phyloP scores from a whole-genome alignment of 1,140 invertebrate species.

The Apis cerana region DNA sequence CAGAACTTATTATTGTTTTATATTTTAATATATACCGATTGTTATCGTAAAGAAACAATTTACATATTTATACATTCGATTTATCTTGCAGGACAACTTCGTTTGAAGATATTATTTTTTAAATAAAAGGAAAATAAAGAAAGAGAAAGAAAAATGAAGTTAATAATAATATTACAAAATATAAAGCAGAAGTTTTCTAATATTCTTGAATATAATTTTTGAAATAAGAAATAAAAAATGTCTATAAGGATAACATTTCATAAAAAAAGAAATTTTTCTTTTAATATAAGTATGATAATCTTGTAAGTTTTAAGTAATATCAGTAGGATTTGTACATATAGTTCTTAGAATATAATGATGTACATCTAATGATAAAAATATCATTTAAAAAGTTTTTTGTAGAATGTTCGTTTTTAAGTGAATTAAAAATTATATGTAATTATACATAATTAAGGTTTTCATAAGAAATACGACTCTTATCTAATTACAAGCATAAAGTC shows the following conservation, averaged over 20 bases:
- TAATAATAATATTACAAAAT: too few species aligned
- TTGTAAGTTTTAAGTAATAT: background rate
- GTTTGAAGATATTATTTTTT: background rate
- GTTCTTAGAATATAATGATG: background rate
- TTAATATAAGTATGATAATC: conserved; percentile 8
- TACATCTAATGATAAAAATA: conserved; percentile 2
- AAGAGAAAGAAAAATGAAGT: background rate
- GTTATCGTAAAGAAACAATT: background rate
- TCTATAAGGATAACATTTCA: background rate
- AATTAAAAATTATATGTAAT: conserved; percentile 22
- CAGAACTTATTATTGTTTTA: conserved; percentile 34
- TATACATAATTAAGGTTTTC: background rate
- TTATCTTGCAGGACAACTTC: background rate
- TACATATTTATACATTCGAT: too few species aligned
- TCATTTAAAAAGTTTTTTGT: background rate
- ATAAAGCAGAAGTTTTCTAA: background rate
- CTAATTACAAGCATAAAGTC: too few species aligned
- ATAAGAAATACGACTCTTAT: too few species aligned
- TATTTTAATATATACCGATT: conserved; percentile 32
- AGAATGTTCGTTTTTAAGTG: background rate
- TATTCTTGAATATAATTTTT: background rate
- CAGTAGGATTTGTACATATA: conserved; percentile 42
- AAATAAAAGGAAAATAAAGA: background rate
- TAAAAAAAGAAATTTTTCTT: background rate
- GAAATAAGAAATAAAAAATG: background rate